Evolutionary conservation across 2,113 vertebrate genomes (phyloP), one percentile per base, ranked within the genome.

Genomic region (Recurvirostra avosetta): DNA sequence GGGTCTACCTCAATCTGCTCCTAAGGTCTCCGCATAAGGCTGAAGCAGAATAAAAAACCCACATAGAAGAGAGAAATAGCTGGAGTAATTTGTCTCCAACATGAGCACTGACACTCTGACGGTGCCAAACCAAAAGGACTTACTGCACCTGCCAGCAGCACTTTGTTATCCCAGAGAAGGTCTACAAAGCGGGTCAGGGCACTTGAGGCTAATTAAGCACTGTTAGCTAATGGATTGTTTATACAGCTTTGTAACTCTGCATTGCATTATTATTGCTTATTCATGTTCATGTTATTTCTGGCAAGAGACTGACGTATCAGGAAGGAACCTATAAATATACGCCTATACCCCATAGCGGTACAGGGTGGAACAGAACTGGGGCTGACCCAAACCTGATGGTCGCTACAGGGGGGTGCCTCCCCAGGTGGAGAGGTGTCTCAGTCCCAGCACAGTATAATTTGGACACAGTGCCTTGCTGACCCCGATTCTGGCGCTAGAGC

Each of bases 151-250:
- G 41, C 67, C 75, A 91, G 83, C 32, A 58, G 27, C 32, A 74
- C 55, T 90, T 76, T 80, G 41, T 80, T 94, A 80, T 86, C 45
- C 41, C 45, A 59, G 72, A 75, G n/a, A 83, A 77, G n/a, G 25
- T 74, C 72, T 86, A 38, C 47, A 50, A 74, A 88, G 38, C 7
- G 1, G 50, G 75, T 77, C 67, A 86, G 50, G 55, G 59, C 25
- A 80, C 86, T 55, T 80, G 63, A 58, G 50, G 45, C 43, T 97
- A 84, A 86, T 94, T 78, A 77, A 86, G 40, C 41, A 25, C 53
- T 73, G n/a, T 66, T 83, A 72, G 9, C 16, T 83, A 65, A 83
- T 74, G 65, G 55, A 71, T 71, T 74, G 27, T 91, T 96, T 92
- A 40, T 81, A 67, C 13, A 91, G 38, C 26, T 84, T 63, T 58